phyloP scores from a whole-genome alignment of 2,797 vertebrate genomes.

The Rhabdophis nuchalis region DNA sequence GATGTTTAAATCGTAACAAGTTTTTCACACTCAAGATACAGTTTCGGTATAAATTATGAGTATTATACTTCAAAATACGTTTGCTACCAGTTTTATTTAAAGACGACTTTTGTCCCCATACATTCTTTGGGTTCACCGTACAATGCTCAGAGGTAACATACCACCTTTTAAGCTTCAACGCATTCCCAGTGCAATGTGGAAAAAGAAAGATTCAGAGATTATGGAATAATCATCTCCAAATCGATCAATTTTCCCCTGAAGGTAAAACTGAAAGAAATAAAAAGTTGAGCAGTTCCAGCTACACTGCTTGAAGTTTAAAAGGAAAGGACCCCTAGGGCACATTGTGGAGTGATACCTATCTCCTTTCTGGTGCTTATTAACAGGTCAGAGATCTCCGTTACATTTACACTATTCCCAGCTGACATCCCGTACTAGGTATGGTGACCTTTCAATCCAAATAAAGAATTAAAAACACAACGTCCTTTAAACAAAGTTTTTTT shows the following conservation, averaged over 20 bases:
- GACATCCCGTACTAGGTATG: conserved; percentile 57
- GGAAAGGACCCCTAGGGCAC: conserved; percentile 67
- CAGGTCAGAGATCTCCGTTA: conserved; percentile 72
- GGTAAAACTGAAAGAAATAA: conserved; percentile 69
- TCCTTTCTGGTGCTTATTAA: conserved; percentile 72
- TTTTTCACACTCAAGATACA: neutral
- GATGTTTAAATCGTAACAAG: neutral
- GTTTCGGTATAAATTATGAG: neutral
- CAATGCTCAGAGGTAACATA: conserved; percentile 60
- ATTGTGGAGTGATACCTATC: conserved; percentile 62
- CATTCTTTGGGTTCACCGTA: conserved; percentile 64
- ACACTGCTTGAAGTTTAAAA: conserved; percentile 71
- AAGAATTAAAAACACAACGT: conserved; percentile 55
- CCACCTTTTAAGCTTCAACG: conserved; percentile 72
- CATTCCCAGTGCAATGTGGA: conserved; percentile 66
- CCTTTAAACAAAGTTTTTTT: conserved; percentile 46
- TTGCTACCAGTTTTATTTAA: conserved; percentile 53
- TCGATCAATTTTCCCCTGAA: conserved; percentile 74
- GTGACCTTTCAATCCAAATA: conserved; percentile 60
- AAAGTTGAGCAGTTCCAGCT: conserved; percentile 67
- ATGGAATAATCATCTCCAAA: conserved; percentile 76
- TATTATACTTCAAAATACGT: conserved; percentile 53
- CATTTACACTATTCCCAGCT: conserved; percentile 59
- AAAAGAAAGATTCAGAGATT: conserved; percentile 68
- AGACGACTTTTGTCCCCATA: conserved; percentile 62